phyloP scores from a whole-genome alignment of 2,888 invertebrate genomes.

The Andrena fulva region DNA sequence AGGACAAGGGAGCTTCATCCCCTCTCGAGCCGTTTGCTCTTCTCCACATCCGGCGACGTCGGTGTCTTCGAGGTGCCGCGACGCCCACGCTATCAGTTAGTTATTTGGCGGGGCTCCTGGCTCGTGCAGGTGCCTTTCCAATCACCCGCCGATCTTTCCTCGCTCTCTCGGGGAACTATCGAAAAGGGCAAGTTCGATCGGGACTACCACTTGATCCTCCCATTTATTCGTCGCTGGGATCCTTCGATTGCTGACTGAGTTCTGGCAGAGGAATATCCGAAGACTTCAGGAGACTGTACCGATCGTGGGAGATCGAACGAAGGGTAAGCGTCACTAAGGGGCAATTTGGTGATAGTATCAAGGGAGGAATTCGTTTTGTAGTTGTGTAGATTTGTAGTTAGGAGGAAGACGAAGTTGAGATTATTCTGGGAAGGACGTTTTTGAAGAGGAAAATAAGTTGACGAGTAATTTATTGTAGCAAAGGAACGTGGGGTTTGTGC shows the following conservation, averaged over 20 bases:
- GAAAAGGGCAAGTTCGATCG: no score
- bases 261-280: no score
- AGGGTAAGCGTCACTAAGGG: no score
- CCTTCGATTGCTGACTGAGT: no score
- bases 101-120: constrained; percentile 77
- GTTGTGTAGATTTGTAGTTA: no score
- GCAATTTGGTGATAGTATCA: no score
- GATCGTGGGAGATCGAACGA: no score
- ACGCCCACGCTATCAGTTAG: constrained; percentile 82
- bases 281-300: no score
- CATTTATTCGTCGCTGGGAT: neutral
- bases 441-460: neutral
- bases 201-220: neutral
- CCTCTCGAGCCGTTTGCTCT: constrained; percentile 73
- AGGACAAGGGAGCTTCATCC: constrained; percentile 70
- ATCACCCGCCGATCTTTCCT: constrained; percentile 31
- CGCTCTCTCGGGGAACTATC: neutral
- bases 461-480: neutral
- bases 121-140: constrained; percentile 67
- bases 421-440: neutral
- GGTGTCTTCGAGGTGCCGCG: constrained; percentile 75
- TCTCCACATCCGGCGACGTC: constrained; percentile 64
- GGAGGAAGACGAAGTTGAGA: no score
- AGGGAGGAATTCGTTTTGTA: no score
- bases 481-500: neutral